Evolutionary conservation across 2,888 invertebrate genomes (phyloP), one percentile per base, ranked within the genome.

Genomic region (Galerucella calmariensis): DNA sequence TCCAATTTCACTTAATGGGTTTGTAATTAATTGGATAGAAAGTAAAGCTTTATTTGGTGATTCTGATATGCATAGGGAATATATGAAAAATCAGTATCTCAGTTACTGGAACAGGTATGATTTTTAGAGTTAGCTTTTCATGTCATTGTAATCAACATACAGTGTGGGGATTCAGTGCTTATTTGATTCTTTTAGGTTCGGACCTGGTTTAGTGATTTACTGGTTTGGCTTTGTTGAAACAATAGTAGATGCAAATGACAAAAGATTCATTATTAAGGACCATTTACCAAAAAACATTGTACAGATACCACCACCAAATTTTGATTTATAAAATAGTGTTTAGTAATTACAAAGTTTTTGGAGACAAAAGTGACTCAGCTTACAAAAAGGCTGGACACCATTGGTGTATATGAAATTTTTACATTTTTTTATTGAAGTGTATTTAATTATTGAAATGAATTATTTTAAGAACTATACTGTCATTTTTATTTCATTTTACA

Each of bases 21-120:
- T 92, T 82, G 92, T 97, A 41, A 91, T 98, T 0, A 95, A 97
- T 86, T 98, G 98, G 98, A 95, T 98, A 75, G 98, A 98, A 88
- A 97, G 97, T 82, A 98, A 98, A 88, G 98, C 97, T 0, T 90
- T 95, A n/a, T 98, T 98, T 90, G 97, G 95, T 3, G 95, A 96
- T 88, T 90, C 92, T 78, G 92, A 93, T 81, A 92, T 93, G 72
- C 97, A 98, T 87, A 90, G 91, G 62, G 92, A 90, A 12, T 96
- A 97, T 86, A 89, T 95, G 69, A 93, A 93, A 82, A 94, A 95
- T 80, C 97, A 98, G 85, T 92, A 95, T 82, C 90, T 92, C 79
- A 95, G 96, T 86, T 98, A 98, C 84, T 95, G 94, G 93, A 97
- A 97, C 86, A 92, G 91, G 89, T 91, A 81, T 79, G 74, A 12